Evolutionary conservation across 2,113 vertebrate species (phyloP), one percentile per base, ranked within the genome.

Genomic region (Pycnonotus jocosus): DNA sequence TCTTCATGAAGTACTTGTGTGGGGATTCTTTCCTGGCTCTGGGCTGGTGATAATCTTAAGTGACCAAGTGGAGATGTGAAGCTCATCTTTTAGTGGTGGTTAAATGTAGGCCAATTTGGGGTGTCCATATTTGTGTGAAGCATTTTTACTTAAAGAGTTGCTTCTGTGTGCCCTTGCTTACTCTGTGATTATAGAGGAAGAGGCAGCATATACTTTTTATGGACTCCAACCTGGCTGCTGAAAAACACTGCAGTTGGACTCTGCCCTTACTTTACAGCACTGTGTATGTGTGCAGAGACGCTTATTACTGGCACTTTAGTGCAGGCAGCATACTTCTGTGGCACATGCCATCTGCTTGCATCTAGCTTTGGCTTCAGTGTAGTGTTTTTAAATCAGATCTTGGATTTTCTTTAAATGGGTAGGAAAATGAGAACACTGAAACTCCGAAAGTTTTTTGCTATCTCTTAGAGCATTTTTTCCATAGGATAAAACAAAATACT

Each of bases 81-180:
- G 30, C 30, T 62, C 23, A 17, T 65, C 24, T 80, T 92, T 48
- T 88, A 58, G 5, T 86, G 45, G 13, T 37, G 24, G 11, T 51
- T 60, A 56, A 72, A 37, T 24, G 2, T 56, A 24, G 78, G 9
- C 14, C 0, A 76, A 3, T 51, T 70, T 35, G 61, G 12, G 4
- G 15, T 0, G 0, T 30, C 44, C 37, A 1, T 78, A 25, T 58
- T 58, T 78, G 15, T 73, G 15, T 30, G 31, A 74, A 87, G 20
- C 35, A 9, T 78, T 91, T 95, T 78, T 19, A 33, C 22, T 57
- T 48, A 38, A 42, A 62, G 47, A 51, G 30, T 44, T 85, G 25
- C 64, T 27, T 20, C 53, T 86, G 4, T 22, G 10, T 82, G 47
- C 25, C 11, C 22, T 64, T 77, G 44, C 31, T 76, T 86, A 50